These are phyloP conservation scores for Acipenser oxyrinchus DNA, from an alignment of 2,797 vertebrate species.

Conservation along the genomic window DNA sequence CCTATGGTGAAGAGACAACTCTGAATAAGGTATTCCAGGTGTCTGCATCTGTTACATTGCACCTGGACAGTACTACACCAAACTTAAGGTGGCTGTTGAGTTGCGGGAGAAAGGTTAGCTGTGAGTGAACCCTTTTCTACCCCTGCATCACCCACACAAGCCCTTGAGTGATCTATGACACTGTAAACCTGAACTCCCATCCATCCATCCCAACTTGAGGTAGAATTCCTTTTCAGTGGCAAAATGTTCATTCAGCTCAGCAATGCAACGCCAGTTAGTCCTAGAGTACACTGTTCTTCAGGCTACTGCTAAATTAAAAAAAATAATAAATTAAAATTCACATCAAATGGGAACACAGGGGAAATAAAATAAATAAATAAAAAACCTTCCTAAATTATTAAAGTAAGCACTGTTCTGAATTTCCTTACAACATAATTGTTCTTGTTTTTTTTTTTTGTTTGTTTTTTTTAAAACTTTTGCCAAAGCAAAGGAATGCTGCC, in stretches of 20 bases:
- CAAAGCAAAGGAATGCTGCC: not conserved
- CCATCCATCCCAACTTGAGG: too few species aligned
- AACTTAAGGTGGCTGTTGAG: too few species aligned
- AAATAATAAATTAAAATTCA: slow-evolving; percentile 12
- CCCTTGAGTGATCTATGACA: too few species aligned
- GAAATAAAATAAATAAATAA: slow-evolving; percentile 26
- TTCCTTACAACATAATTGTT: not conserved
- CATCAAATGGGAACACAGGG: slow-evolving; percentile 29
- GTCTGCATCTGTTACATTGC: too few species aligned
- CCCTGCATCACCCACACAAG: too few species aligned
- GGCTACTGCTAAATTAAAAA: slow-evolving; percentile 35
- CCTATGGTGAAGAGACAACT: too few species aligned
- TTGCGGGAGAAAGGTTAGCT: too few species aligned
- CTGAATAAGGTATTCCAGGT: too few species aligned
- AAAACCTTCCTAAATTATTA: slow-evolving; percentile 22
- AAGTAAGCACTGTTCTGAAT: too few species aligned
- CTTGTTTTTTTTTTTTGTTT: not conserved
- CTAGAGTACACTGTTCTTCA: slow-evolving; percentile 29
- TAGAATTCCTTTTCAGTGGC: slow-evolving; percentile 36
- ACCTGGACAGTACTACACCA: too few species aligned
- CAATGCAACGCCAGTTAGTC: slow-evolving; percentile 41
- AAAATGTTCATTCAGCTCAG: not conserved
- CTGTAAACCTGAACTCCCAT: too few species aligned
- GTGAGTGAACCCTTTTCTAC: too few species aligned
- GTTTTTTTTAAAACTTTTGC: slow-evolving; percentile 1